Evolutionary conservation across 2,113 vertebrate species (phyloP), one percentile per base, ranked within the genome.

Genomic region (Osmerus eperlanus): DNA sequence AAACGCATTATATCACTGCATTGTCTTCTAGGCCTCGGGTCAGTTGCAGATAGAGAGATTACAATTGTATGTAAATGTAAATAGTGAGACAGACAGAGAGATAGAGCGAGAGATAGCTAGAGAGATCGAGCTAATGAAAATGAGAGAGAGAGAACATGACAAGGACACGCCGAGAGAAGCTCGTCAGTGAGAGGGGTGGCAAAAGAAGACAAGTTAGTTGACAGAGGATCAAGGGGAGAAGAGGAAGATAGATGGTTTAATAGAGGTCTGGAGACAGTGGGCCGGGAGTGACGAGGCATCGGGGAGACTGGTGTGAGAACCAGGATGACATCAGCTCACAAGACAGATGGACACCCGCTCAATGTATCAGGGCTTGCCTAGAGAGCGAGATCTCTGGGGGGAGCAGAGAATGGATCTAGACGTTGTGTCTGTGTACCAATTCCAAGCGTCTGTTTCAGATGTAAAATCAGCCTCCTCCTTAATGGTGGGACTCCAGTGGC

Each of bases 191-290:
- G 77, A 78, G 73, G 55, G 64, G 67, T 73, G 70, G 72, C 62
- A 73, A 78, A 81, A 78, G 71, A 84, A 87, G 83, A 86, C 81
- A 83, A 81, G 87, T 76, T 64, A 82, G 78, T 78, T 83, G 89
- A 87, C 77, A 83, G 71, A 72, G 80, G 80, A 88, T 86, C 78
- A 85, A 78, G 59, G 77, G 87, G 18, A 19, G n/a, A 15, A 83
- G 84, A 90, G 81, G 84, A 91, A 88, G 90, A 92, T 87, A 83
- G 89, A 92, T 91, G 87, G 85, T 89, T 91, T 89, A 87, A 90
- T 89, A 85, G 85, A 87, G 85, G 81, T 77, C 61, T 81, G 75
- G 81, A 91, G 90, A 89, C 89, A 87, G 86, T 88, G 84, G 87
- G 84, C 77, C 77, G 86, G 77, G 85, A 78, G 85, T 89, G 84